phyloP scores from a whole-genome alignment of 2,888 invertebrate species.

The Leptopilina syphax region DNA sequence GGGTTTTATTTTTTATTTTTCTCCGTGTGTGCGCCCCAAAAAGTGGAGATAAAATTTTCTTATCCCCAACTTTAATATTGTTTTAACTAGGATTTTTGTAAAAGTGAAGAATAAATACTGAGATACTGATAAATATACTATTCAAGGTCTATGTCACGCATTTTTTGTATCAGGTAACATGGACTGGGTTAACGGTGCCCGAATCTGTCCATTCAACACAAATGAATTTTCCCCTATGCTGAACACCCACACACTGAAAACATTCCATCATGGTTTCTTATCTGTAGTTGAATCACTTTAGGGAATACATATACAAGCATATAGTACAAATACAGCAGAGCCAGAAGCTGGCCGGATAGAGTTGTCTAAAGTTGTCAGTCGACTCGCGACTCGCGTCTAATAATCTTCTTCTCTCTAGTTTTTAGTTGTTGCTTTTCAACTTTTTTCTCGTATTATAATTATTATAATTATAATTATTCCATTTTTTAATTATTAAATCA shows the following conservation, averaged over 20 bases:
- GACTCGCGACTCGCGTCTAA: slow-evolving; percentile 67
- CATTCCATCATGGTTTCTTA: slow-evolving; percentile 44
- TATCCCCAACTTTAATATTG: too few relatives aligned
- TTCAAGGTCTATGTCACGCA: slow-evolving; percentile 5
- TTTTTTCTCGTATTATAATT: background rate
- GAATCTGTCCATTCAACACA: slow-evolving; percentile 49
- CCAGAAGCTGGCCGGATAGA: slow-evolving; percentile 47
- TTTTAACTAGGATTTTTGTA: too few relatives aligned
- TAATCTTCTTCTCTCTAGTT: slow-evolving; percentile 51
- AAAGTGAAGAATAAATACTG: too few relatives aligned
- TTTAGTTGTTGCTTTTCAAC: slow-evolving; percentile 31
- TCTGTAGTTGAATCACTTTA: slow-evolving; percentile 43
- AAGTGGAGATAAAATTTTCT: background rate
- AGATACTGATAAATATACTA: background rate
- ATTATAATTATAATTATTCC: too few relatives aligned
- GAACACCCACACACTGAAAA: slow-evolving; percentile 45
- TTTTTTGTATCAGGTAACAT: slow-evolving; percentile 58
- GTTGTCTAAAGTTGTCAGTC: slow-evolving; percentile 64
- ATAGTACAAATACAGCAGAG: too few relatives aligned
- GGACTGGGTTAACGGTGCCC: slow-evolving; percentile 66
- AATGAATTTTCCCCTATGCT: slow-evolving; percentile 36
- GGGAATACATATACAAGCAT: slow-evolving; percentile 24
- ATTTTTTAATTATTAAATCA: slow-evolving; percentile 9
- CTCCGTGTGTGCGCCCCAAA: background rate
- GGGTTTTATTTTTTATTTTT: slow-evolving; percentile 6